Evolutionary conservation across 2,113 vertebrate genomes (phyloP), one percentile per base, ranked within the genome.

Genomic region (Campylomormyrus numenius): DNA sequence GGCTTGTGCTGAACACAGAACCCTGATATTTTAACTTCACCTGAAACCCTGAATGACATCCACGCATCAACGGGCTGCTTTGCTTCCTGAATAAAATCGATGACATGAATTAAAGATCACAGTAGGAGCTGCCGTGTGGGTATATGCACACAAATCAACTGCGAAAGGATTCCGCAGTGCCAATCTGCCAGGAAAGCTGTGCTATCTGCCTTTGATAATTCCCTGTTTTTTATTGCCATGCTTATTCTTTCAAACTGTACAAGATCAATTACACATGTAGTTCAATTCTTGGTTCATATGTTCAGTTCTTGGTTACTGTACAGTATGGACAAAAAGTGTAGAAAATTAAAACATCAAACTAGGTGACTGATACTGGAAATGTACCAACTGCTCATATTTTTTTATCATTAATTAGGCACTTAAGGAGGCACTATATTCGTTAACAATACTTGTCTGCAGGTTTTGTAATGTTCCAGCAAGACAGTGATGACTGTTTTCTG

Each of bases 51-150:
- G 11, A 86, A 49, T 86, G 21, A 50, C n/a, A 50, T 49, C 85
- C 27, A 27, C n/a, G 48, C 48, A 50, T 7, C 45, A 31, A 86
- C 46, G 50, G 85, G n/a, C 24, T 50, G 48, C 46, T 85, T 49
- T 50, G 11, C 21, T 48, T 49, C 85, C n/a, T 17, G 48, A 27
- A 50, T 50, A 6, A 86, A 52, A 86, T 86, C 85, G 21, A 50
- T 50, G 24, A 50, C 46, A 86, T 50, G 85, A 50, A 52, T 86
- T 86, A 86, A 86, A 86, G 85, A 86, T 86, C 45, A 27, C 48
- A 86, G 48, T 27, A 27, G 85, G 85, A n/a, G 85, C 49, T 52
- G 85, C 24, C 2, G 48, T 86, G 45, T 27, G 84, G 84, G 46
- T 86, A 48, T 50, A 50, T n/a, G 39, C 24, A 24, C 46, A 49